Base-by-base conservation (phyloP, 2,113 vertebrate species). In the Sturnus vulgaris region DNA sequence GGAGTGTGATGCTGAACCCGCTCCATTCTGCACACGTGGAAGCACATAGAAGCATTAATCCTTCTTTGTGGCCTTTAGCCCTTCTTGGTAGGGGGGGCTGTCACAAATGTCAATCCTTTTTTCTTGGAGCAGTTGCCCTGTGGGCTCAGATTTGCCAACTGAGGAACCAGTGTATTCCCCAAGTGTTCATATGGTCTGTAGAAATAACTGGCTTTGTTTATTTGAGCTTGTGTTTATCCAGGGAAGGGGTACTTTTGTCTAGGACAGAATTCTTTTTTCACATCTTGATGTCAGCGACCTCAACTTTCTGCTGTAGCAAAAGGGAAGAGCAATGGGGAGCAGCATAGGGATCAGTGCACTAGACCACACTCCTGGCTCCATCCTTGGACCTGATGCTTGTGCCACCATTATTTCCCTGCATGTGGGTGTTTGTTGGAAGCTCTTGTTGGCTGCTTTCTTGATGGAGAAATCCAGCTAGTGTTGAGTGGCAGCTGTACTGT, bases 1-100 rank as follows among this genome's bases (percentile, higher is more conserved):
- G 44, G 46, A 70, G 20, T 6, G 30, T 0, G 0, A 2, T 56
- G 66, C 71, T 37, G 20, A 82, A 27, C 60, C 49, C 4, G 2
- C 49, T 91, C 35, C 5, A 2, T 39, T 59, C 80, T 23, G 9
- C 1, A 11, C 46, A 60, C 0, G 1, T 46, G 50, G 37, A 63
- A 5, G 14, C 53, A 31, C 2, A 5, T 33, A 35, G 73, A 59
- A 42, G 17, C 47, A 19, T 88, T 69, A 22, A 30, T 50, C 80
- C 50, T 82, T 60, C 40, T 53, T 81, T 9, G 9, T 42, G 15
- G 14, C 24, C 33, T 88, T 72, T 83, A 37, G n/a, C 55, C 24
- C 47, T 55, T 20, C 39, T 31, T 76, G 31, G n/a, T 63, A 56
- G 23, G 19, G 6, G 2, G 10, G 7, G 7, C 16, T 82, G 42